A percentile compares a stretch with the other conserved stretches of the same genome.
Evolutionary conservation across 2,797 vertebrate species (phyloP).

Genomic region (Iguana delicatissima): DNA sequence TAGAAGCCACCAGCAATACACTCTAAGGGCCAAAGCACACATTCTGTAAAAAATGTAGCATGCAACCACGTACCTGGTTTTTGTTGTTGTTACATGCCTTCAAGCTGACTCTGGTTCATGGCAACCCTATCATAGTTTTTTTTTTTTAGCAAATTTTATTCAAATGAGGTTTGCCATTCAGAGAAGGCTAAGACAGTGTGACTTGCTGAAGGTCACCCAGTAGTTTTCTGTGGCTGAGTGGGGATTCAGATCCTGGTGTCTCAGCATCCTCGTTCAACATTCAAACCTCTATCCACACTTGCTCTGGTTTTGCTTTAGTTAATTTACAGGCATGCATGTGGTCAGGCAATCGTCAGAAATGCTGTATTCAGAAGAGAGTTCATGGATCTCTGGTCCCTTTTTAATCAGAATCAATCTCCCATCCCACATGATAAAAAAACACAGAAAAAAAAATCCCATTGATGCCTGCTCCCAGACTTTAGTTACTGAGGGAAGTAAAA

Average conservation of each 20-base stretch:
- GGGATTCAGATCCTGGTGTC: too few species aligned
- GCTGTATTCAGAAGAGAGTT: neutral
- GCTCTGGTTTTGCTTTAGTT: neutral
- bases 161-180: too few species aligned
- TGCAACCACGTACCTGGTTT: neutral
- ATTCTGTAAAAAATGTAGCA: neutral
- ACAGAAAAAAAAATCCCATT: neutral
- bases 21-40: neutral
- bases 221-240: too few species aligned
- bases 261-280: too few species aligned
- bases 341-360: neutral
- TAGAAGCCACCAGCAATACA: neutral
- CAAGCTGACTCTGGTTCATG: too few species aligned
- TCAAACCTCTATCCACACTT: too few species aligned
- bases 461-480: neutral
- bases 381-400: neutral
- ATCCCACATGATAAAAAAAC: too few species aligned
- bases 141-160: too few species aligned
- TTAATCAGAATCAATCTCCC: neutral
- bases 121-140: too few species aligned
- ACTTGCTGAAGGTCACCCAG: too few species aligned
- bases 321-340: neutral
- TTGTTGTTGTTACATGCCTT: too few species aligned
- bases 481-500: neutral
- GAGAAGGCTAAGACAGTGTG: too few species aligned